Conservation (phyloP, 92 coral and sea anemone genomes). For the Actinostola sp. region DNA sequence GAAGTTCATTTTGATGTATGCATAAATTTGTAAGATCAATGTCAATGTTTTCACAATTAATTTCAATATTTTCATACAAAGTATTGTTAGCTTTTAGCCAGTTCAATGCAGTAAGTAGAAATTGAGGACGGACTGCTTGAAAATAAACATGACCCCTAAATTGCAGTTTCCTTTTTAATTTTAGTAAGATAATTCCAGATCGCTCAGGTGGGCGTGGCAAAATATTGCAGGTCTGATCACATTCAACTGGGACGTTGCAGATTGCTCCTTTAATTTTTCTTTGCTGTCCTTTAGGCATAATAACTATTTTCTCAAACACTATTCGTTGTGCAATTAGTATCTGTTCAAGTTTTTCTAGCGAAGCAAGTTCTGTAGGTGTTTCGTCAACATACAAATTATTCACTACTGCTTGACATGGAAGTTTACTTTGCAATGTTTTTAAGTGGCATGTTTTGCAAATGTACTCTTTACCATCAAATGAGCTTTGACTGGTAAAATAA, state of each 20-base stretch:
- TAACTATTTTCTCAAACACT: too few species aligned
- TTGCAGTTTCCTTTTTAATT: constrained; percentile 55
- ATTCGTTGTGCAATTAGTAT: too few species aligned
- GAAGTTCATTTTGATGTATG: constrained; percentile 1
- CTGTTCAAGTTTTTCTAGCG: too few species aligned
- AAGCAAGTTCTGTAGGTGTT: not conserved
- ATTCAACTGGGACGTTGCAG: constrained; percentile 72
- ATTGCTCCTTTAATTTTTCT: too few species aligned
- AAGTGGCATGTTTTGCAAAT: too few species aligned
- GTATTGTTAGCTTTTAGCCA: constrained; percentile 45
- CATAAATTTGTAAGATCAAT: not conserved
- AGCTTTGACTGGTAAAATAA: too few species aligned
- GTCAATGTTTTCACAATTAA: constrained; percentile 22
- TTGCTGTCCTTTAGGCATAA: too few species aligned
- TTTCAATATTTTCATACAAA: constrained; percentile 23
- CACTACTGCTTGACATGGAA: too few species aligned
- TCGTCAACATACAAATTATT: too few species aligned
- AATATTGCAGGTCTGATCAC: constrained; percentile 50
- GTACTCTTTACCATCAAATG: too few species aligned
- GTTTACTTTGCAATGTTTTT: too few species aligned
- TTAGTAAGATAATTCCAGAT: constrained; percentile 53
- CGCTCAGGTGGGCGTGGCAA: constrained; percentile 58
- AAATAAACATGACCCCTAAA: constrained; percentile 72
- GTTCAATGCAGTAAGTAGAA: constrained; percentile 9
- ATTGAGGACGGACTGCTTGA: constrained; percentile 60